Evolutionary conservation across 2,113 vertebrate genomes (phyloP).

Genomic region (Urocynchramus pylzowi): DNA sequence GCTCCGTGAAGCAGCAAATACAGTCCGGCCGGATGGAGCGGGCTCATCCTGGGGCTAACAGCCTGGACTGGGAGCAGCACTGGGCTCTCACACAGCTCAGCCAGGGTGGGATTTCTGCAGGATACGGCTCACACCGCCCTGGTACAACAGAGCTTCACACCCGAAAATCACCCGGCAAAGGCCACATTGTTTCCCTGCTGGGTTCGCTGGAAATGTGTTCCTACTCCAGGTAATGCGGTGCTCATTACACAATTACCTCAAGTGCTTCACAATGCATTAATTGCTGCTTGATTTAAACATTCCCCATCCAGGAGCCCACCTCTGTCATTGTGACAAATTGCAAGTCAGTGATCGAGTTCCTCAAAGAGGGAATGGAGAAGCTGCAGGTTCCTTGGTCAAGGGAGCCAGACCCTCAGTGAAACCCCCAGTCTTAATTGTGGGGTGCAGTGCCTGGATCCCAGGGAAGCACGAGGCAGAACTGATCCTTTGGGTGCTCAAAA

Average conservation of each 20-base stretch:
- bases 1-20: conserved; percentile 59
- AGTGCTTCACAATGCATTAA: conserved; percentile 51
- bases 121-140: conserved; percentile 42
- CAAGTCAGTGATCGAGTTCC: background rate
- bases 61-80: conserved; percentile 56
- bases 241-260: conserved; percentile 57
- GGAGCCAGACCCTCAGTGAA: background rate
- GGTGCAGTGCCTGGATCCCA: rapidly evolving
- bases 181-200: background rate
- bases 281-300: conserved; percentile 65
- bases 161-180: conserved; percentile 42
- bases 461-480: too few species aligned
- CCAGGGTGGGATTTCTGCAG: conserved; percentile 59
- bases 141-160: background rate
- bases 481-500: background rate
- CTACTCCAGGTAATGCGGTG: conserved; percentile 54
- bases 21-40: conserved; percentile 63
- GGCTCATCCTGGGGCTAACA: conserved; percentile 69
- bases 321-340: conserved; percentile 24
- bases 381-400: background rate
- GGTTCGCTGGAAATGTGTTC: conserved; percentile 36
- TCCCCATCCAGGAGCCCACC: conserved; percentile 51
- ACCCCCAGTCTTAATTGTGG: rapidly evolving
- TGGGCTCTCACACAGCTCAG: conserved; percentile 35
- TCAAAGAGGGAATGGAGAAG: background rate